Conservation (phyloP, 2,113 vertebrate species). For the Alosa alosa region DNA sequence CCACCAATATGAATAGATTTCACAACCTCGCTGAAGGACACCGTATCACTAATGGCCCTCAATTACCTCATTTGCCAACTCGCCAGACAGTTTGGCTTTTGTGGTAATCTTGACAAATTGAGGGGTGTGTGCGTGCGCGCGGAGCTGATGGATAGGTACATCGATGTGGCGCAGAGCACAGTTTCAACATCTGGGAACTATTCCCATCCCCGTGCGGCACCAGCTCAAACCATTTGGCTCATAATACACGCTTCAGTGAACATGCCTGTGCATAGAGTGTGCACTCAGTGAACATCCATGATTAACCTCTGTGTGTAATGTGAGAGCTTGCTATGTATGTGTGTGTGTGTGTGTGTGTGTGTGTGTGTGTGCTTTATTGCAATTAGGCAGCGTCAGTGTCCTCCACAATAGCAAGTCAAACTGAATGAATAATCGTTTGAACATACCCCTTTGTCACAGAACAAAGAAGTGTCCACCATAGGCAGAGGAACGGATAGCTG, state of each 20-base stretch:
- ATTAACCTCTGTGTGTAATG: background rate
- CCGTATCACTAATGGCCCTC: background rate
- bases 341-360: too few relatives aligned
- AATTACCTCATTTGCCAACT: conserved; percentile 13
- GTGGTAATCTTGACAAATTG: conserved; percentile 2
- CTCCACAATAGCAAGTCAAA: too few relatives aligned
- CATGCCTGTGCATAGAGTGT: background rate
- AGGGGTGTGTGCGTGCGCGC: background rate
- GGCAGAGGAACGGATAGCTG: too few relatives aligned
- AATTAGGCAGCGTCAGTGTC: background rate
- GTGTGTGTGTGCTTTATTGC: background rate
- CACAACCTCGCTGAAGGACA: background rate
- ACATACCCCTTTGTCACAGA: too few relatives aligned
- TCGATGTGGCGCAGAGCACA: background rate
- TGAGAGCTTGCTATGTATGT: background rate
- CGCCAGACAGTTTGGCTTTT: conserved; percentile 13
- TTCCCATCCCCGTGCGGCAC: background rate
- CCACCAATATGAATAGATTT: background rate
- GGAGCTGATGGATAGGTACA: background rate
- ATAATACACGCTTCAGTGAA: background rate
- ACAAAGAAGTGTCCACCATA: too few relatives aligned
- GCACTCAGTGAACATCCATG: background rate
- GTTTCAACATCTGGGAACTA: background rate
- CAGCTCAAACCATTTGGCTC: background rate
- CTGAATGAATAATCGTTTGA: too few relatives aligned